Conservation (phyloP, 1,140 invertebrate species). For the Probaryconus sp. region DNA sequence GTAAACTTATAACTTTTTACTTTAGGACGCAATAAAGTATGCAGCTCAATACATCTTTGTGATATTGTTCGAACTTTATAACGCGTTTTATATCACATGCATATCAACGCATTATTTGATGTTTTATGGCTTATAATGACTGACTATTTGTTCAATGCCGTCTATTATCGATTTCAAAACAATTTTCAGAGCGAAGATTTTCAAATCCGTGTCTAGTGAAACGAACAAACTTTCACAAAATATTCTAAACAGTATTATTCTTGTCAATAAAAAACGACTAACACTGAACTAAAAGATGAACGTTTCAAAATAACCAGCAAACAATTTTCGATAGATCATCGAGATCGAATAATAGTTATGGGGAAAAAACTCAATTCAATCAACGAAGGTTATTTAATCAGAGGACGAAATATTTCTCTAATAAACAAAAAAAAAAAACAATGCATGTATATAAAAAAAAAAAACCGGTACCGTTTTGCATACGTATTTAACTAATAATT, state of each 20-base stretch:
- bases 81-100: constrained; percentile 14
- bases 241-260: constrained; percentile 21
- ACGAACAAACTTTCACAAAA: constrained; percentile 17
- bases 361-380: too few species aligned
- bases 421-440: too few species aligned
- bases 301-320: too few species aligned
- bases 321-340: too few species aligned
- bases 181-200: neutral
- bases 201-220: neutral
- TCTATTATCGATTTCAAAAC: neutral
- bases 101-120: constrained; percentile 37
- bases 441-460: neutral
- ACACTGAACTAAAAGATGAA: constrained; percentile 2
- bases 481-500: constrained; percentile 16
- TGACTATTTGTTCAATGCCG: neutral
- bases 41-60: too few species aligned
- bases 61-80: neutral
- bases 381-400: constrained; percentile 22
- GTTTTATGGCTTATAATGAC: too few species aligned
- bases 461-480: constrained; percentile 10
- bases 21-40: neutral
- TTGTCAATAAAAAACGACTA: constrained; percentile 22
- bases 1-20: too few species aligned
- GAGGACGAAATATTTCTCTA: constrained; percentile 22
- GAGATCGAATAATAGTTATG: too few species aligned